These are phyloP conservation scores for Pelodytes ibericus DNA, from an alignment of 2,797 vertebrate genomes.

Conservation along the genomic window DNA sequence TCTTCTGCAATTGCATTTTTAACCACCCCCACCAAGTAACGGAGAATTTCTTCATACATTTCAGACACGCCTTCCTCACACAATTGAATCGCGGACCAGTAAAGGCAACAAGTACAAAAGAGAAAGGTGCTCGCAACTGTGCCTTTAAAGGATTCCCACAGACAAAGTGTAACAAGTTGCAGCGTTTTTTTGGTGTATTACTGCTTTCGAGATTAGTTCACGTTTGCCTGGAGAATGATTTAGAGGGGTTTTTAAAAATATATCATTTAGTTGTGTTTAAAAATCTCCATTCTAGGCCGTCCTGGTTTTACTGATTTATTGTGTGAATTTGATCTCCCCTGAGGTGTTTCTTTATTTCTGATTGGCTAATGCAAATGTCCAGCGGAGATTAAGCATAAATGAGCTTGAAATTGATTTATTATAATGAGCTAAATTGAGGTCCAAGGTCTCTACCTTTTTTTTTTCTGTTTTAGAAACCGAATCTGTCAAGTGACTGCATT, in stretches of 20 bases:
- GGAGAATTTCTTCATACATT: too few relatives aligned
- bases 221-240: conserved; percentile 67
- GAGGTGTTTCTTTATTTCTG: conserved; percentile 67
- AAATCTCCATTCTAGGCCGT: conserved; percentile 68
- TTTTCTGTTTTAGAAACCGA: conserved; percentile 60
- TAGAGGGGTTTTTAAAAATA: conserved; percentile 72
- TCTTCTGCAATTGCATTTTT: too few relatives aligned
- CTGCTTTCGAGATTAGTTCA: conserved; percentile 29
- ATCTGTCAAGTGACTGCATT: conserved; percentile 58
- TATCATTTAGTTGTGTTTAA: conserved; percentile 74
- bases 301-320: conserved; percentile 70
- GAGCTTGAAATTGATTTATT: conserved; percentile 76
- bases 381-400: conserved; percentile 74
- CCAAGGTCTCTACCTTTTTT: conserved; percentile 57
- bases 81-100: too few relatives aligned
- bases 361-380: conserved; percentile 76
- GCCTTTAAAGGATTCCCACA: conserved; percentile 11
- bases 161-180: not conserved
- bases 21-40: too few relatives aligned
- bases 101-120: too few relatives aligned
- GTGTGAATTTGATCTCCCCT: conserved; percentile 72
- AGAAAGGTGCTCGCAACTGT: not conserved
- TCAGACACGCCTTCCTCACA: too few relatives aligned
- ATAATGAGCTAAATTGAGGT: conserved; percentile 72
- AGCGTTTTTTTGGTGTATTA: conserved; percentile 33